Evolutionary conservation across 2,113 vertebrate species (phyloP), one percentile per base, ranked within the genome.

Genomic region (Pollimyrus isidori): DNA sequence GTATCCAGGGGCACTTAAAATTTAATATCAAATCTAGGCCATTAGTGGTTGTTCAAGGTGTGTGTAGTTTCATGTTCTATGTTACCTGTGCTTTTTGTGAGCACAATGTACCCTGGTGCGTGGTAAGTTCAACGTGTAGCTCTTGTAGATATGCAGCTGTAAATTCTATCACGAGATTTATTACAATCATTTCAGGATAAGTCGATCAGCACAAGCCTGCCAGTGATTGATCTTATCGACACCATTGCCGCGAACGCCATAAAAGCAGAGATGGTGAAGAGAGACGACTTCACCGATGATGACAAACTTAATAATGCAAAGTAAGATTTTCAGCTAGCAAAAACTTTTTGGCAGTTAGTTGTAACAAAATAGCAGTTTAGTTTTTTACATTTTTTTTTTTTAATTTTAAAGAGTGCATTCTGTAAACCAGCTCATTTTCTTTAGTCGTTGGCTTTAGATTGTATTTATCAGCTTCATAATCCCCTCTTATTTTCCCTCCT

Each of bases 181-280:
- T 89, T 69, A 13, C 23, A 10, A 87, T 89, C 9, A 83, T 89
- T 94, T 82, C 91, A 99, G 98, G 98, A 99, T 93, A 96, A 94
- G 92, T 95, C 95, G 89, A 99, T 99, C 94, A 98, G 97, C 93
- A 99, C 97, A 87, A 98, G 98, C 91, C 95, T 99, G 91, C 97
- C 98, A 76, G 97, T 99, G 89, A 95, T 99, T 83, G 98, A 99
- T 93, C 95, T 99, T 94, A 99, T 99, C 89, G 97, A 98, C 92
- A 97, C 94, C 90, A 98, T 99, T 89, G 95, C 96, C 92, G 97
- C 98, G 52, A 97, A 97, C 88, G 96, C 95, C 56, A 94, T 99
- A 91, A 97, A 95, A 92, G 94, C 94, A 92, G 97, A 99, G 93
- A 96, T 99, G 97, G 95, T 99, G 92, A 96, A 95, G 93, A 97